Conservation (phyloP, 1,140 invertebrate species). For the Spodoptera frugiperda region DNA sequence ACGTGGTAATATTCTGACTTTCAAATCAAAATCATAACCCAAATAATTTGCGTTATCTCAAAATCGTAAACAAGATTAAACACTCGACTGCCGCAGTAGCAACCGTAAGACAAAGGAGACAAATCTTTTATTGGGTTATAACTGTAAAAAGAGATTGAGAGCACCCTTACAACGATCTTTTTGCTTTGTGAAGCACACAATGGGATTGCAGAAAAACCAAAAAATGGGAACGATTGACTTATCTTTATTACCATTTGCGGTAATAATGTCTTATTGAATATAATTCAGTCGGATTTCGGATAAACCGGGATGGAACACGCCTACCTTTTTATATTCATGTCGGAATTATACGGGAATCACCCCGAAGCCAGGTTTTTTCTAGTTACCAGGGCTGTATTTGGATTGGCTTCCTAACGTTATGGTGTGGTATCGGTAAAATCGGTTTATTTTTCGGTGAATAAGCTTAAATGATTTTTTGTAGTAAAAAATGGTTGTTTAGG, state of each 20-base stretch:
- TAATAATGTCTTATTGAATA: slow-evolving; percentile 37
- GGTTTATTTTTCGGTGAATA: neutral
- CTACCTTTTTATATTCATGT: slow-evolving; percentile 47
- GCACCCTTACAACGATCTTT: no score
- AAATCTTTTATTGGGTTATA: no score
- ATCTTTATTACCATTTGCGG: slow-evolving; percentile 36
- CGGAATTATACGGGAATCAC: slow-evolving; percentile 46
- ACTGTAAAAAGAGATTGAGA: neutral
- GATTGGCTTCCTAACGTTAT: neutral
- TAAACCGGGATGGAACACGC: slow-evolving; percentile 17
- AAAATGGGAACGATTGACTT: slow-evolving; percentile 1
- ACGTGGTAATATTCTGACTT: no score
- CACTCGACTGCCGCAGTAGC: no score
- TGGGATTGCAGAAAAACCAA: neutral
- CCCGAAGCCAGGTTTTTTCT: neutral
- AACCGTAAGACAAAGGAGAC: no score
- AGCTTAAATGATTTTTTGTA: neutral
- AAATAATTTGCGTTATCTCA: no score
- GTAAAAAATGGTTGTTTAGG: no score
- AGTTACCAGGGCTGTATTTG: slow-evolving; percentile 10
- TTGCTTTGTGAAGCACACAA: neutral
- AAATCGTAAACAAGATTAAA: no score
- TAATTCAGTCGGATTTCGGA: slow-evolving; percentile 6
- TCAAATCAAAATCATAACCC: no score
- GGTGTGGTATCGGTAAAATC: no score